Percentiles rank a stretch among this genome's conserved stretches.
phyloP scores from a whole-genome alignment of 2,888 invertebrate species.

The Terebella lapidaria region DNA sequence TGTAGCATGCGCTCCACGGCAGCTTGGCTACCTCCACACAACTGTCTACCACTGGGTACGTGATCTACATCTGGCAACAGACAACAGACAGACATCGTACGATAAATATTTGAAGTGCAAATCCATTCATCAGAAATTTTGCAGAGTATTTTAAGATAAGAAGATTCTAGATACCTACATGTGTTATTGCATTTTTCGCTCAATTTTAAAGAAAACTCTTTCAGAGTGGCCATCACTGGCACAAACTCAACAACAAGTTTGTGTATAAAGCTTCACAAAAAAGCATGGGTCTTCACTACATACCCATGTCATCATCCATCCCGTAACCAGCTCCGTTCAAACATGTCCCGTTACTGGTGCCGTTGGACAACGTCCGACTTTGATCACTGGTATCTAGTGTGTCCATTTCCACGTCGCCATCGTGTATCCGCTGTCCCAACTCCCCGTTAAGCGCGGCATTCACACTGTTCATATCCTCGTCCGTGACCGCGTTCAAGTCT shows the following conservation, averaged over 20 bases:
- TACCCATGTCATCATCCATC: constrained; percentile 10
- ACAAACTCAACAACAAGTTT: no score
- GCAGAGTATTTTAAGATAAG: no score
- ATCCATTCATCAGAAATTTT: no score
- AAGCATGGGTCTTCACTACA: no score
- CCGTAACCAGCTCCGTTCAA: constrained; percentile 28
- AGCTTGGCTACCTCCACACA: constrained; percentile 68
- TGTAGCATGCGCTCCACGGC: constrained; percentile 90
- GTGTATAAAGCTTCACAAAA: no score
- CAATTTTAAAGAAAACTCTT: no score
- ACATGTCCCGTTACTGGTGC: constrained; percentile 36
- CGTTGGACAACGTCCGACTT: constrained; percentile 4
- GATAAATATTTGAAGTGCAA: no score
- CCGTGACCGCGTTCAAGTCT: constrained; percentile 9
- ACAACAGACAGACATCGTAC: no score
- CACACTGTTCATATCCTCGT: constrained; percentile 41
- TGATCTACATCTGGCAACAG: neutral
- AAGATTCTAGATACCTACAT: no score
- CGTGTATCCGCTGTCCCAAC: neutral
- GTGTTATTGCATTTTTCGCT: no score
- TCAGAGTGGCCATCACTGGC: no score
- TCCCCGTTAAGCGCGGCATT: constrained; percentile 30
- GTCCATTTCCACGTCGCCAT: constrained; percentile 44
- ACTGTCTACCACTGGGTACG: constrained; percentile 51
- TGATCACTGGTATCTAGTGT: constrained; percentile 19